A percentile compares a stretch with the other conserved stretches of the same genome.
phyloP scores from a whole-genome alignment of 1,140 invertebrate species.

The Megathymus violae region DNA sequence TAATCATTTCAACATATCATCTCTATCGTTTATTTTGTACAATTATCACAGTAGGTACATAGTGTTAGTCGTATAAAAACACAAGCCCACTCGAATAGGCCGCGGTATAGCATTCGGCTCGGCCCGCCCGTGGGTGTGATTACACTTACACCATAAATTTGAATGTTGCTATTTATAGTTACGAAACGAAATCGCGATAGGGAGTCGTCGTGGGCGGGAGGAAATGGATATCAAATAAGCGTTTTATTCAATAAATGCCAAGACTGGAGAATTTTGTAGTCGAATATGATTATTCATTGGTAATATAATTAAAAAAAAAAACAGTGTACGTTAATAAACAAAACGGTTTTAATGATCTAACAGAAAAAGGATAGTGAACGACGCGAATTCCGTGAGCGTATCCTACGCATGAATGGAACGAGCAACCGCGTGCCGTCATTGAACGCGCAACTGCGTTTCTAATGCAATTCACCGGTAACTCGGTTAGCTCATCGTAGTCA shows the following conservation, averaged over 20 bases:
- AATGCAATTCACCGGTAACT: constrained; percentile 60
- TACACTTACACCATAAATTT: constrained; percentile 63
- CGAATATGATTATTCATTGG: too few species aligned
- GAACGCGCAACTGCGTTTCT: constrained; percentile 58
- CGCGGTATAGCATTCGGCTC: constrained; percentile 19
- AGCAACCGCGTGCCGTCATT: constrained; percentile 54
- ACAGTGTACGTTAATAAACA: too few species aligned
- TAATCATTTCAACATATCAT: too few species aligned
- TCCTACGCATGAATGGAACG: constrained; percentile 66
- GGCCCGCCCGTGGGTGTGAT: constrained; percentile 54
- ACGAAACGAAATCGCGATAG: constrained; percentile 56
- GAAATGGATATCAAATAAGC: constrained; percentile 37
- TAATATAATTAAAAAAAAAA: too few species aligned
- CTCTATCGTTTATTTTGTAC: too few species aligned
- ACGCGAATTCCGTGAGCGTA: too few species aligned
- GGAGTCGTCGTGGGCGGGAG: constrained; percentile 48
- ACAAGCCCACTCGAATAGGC: constrained; percentile 23
- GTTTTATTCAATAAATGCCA: constrained; percentile 24
- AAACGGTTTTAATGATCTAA: too few species aligned
- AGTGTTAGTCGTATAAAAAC: constrained; percentile 20
- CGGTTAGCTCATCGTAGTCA: constrained; percentile 44
- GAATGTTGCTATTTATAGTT: constrained; percentile 68
- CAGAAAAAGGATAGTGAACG: too few species aligned
- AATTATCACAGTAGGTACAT: constrained; percentile 31
- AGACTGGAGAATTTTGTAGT: constrained; percentile 5